Conservation (phyloP, 2,113 vertebrate genomes). For the Sturnus vulgaris region DNA sequence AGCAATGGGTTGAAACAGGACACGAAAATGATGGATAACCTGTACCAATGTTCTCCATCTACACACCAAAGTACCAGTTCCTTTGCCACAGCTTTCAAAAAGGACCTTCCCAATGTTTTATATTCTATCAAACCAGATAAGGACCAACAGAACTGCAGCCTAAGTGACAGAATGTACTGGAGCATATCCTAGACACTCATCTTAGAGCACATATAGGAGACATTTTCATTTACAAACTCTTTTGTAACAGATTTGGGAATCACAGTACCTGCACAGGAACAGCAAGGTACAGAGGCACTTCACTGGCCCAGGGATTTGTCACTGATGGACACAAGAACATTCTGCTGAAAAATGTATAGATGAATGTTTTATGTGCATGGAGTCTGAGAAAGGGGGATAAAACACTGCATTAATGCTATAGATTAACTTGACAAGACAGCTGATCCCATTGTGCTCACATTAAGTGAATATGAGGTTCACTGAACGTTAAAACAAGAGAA, state of each 20-base stretch:
- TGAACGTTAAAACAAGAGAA: background rate
- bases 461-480: constrained; percentile 49
- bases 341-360: constrained; percentile 33
- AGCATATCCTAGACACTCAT: background rate
- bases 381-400: constrained; percentile 23
- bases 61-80: background rate
- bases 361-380: constrained; percentile 57
- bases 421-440: constrained; percentile 69
- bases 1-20: background rate
- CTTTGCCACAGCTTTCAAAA: background rate
- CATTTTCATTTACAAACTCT: background rate
- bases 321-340: constrained; percentile 39
- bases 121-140: background rate
- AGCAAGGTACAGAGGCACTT: background rate
- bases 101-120: background rate
- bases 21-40: background rate
- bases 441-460: constrained; percentile 64
- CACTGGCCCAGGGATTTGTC: background rate
- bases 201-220: background rate
- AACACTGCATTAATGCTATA: constrained; percentile 45
- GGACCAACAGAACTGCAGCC: background rate
- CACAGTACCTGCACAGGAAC: background rate
- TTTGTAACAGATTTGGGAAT: constrained; percentile 1
- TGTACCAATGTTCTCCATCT: background rate
- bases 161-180: background rate